Evolutionary conservation across 30 jellyfish, hydroid and myxozoan genomes (phyloP), one percentile per base, ranked within the genome.

Genomic region (Hydra vulgaris): DNA sequence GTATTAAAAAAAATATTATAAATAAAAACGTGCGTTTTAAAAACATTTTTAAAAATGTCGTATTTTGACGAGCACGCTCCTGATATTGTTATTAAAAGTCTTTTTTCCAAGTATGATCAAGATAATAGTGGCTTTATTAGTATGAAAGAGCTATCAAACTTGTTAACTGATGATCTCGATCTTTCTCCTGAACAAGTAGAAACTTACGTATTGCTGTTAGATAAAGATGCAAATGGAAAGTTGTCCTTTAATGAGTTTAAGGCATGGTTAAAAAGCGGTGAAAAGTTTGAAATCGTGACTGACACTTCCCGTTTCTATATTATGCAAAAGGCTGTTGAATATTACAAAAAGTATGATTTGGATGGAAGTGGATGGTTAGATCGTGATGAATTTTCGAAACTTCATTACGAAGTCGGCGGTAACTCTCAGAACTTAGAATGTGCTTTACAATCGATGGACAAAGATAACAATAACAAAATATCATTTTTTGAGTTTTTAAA

Each of bases 171-270:
- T 19, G 89, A 81, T 52, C 79, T 81, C 7, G 89, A 85, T n/a
- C 27, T 81, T 66, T 21, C 78, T 0, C 15, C 56, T 53, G 89
- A 81, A 81, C 77, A 81, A 73, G 89, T 86, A 0, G 89, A 81
- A 53, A 71, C 89, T 20, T 73, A 81, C 54, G 53, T 76, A 21
- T 69, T 70, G 1, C 68, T 81, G 7, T 40, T 81, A 3, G 89
- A 81, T 75, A 81, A 81, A 54, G 89, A 81, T 7, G 89, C 79
- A 15, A 81, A 85, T 73, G 89, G 89, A 15, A 72, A 73, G 77
- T 18, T 73, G 53, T 81, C 89, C 5, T 81, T 71, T 40, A 86
- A 81, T 55, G 89, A 81, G 71, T 81, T 81, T 54, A 81, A 73
- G 67, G 75, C 78, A 1, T 81, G 89, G 89, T 26, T 81, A 24